Conservation (phyloP, 2,797 vertebrate species). For the Sebastiscus tertius region DNA sequence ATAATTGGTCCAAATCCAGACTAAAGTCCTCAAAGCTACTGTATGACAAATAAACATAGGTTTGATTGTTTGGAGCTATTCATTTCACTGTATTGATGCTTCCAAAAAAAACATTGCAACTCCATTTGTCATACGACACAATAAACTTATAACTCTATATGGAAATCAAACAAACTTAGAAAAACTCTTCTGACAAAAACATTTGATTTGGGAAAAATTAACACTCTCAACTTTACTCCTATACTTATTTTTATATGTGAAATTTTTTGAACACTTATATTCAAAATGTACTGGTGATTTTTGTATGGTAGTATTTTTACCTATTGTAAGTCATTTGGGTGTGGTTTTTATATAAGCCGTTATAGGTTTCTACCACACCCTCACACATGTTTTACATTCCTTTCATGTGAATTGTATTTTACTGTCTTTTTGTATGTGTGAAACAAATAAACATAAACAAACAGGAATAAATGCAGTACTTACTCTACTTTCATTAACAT, state of each 20-base stretch:
- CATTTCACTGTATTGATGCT: slow-evolving; percentile 44
- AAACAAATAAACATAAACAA: slow-evolving; percentile 9
- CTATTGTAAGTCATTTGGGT: too few relatives aligned
- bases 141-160: background rate
- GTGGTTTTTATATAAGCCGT: too few relatives aligned
- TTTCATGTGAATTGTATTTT: too few relatives aligned
- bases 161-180: background rate
- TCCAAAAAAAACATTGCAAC: slow-evolving; percentile 18
- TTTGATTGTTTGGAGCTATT: slow-evolving; percentile 34
- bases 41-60: background rate
- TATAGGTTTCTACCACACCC: too few relatives aligned
- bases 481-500: slow-evolving; percentile 18
- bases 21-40: background rate
- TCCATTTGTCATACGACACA: slow-evolving; percentile 15
- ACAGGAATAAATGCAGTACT: background rate
- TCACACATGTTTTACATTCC: background rate
- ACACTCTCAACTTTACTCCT: too few relatives aligned
- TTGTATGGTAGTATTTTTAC: too few relatives aligned
- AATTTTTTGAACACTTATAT: too few relatives aligned
- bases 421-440: too few relatives aligned
- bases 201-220: too few relatives aligned
- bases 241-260: too few relatives aligned
- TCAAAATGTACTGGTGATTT: too few relatives aligned
- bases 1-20: background rate
- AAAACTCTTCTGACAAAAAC: too few relatives aligned